Evolutionary conservation across 2,888 invertebrate species (phyloP), one percentile per base, ranked within the genome.

Genomic region (Yponomeuta plumbellus): DNA sequence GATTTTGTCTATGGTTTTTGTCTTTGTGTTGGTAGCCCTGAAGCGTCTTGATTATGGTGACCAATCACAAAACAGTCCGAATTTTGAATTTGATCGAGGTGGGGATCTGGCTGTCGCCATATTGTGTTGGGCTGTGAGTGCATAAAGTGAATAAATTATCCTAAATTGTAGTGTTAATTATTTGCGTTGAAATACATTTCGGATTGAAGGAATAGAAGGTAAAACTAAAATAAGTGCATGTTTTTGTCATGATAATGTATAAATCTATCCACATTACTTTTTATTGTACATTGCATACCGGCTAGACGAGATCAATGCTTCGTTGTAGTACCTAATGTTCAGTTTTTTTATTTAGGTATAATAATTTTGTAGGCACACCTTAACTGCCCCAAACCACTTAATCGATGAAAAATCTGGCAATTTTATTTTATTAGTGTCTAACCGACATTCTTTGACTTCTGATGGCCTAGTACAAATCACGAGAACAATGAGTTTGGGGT

Each of bases 101-200:
- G 89, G 90, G 87, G 90, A 87, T 86, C 83, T 83, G 81, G 80
- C 84, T 82, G 86, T 88, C 90, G 90, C 90, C 90, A 90, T 91
- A 91, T 90, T 91, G 90, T 89, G 86, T 85, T 83, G 81, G 79
- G 86, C 89, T 87, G 71, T 88, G 86, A 83, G 88, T 90, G 87
- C 86, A 87, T 76, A 75, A 82, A 86, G 89, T 89, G 89, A 87
- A 80, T 78, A 70, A 73, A 74, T 79, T 80, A 65, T 64, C 65
- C 77, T 76, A 76, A 76, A 74, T 80, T 83, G 77, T 78, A 78
- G 90, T 91, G 90, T 84, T 81, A 85, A 82, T 85, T 86, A 83
- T 80, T 84, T 83, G 83, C 83, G 59, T 40, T 63, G 40, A 76
- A 77, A 71, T 74, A 75, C 74, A 79, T 76, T 86, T 84, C 78